A percentile compares a stretch with the other conserved stretches of the same genome.
phyloP scores from a whole-genome alignment of 2,888 invertebrate genomes.

The Oxytorus armatus region DNA sequence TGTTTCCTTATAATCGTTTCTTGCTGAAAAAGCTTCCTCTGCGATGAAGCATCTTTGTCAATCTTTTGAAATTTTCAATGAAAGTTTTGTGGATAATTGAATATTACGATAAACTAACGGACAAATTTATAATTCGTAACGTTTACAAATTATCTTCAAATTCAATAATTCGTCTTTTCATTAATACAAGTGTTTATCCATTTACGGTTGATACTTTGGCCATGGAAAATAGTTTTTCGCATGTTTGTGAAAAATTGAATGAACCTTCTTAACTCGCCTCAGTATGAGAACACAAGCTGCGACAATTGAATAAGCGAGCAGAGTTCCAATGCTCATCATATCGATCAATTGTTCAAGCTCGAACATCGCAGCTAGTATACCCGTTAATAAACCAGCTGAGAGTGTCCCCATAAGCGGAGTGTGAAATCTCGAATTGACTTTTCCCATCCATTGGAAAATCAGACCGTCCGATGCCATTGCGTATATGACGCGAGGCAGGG shows the following conservation, averaged over 20 bases:
- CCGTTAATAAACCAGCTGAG: conserved; percentile 89
- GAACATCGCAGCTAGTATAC: conserved; percentile 92
- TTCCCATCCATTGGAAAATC: conserved; percentile 90
- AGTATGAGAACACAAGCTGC: conserved; percentile 94
- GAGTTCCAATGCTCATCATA: conserved; percentile 96
- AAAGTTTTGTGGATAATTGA: no score
- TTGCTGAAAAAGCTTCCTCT: background rate
- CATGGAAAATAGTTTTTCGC: conserved; percentile 19
- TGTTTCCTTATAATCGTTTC: background rate
- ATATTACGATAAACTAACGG: no score
- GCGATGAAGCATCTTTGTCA: background rate
- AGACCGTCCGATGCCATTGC: conserved; percentile 95
- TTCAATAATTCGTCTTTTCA: no score
- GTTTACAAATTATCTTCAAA: no score
- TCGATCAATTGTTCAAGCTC: conserved; percentile 93
- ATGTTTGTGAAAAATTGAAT: no score
- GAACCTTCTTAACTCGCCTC: conserved; percentile 86
- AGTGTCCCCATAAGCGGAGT: conserved; percentile 92
- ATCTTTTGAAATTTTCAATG: no score
- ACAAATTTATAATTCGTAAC: no score
- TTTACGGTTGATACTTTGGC: no score
- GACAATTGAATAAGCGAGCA: conserved; percentile 95
- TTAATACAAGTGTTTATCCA: no score
- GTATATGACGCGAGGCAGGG: conserved; percentile 93
- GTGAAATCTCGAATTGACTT: conserved; percentile 89